Evolutionary conservation across 2,888 invertebrate species (phyloP), one percentile per base, ranked within the genome.

Genomic region (Crossocerus cetratus): DNA sequence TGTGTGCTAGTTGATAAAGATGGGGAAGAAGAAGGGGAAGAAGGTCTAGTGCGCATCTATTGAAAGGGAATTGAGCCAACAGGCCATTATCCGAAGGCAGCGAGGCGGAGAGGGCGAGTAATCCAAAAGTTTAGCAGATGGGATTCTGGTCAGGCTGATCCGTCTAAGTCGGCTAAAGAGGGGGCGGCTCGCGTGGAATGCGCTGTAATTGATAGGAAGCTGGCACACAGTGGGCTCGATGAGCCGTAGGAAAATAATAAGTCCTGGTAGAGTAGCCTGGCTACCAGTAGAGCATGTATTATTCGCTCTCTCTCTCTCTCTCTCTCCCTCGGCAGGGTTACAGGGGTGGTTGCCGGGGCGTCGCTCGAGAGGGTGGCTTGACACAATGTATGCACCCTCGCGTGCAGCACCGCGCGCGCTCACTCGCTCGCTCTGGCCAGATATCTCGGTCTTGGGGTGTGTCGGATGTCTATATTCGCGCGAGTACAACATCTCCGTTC

Each of bases 171-270:
- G 78, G 69, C 44, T 32, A 49, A 49, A 49, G 49, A 16, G 65
- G 75, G 78, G 72, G 72, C 74, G 76, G 59, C 69, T 81, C 77
- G 81, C 79, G 71, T 78, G 87, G 86, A 88, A 88, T 86, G 84
- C 87, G 85, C 82, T 86, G 90, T 90, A 90, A 90, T 90, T 90
- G 90, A 90, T 90, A 90, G 89, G 84, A 82, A 77, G 85, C 8
- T 5, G 2, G 32, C 86, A 87, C 86, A 87, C 86, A 88, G 79
- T 84, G 84, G 85, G 87, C 83, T 88, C 89, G 87, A 90, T 89
- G 89, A 89, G 88, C 88, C 89, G 88, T 89, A 89, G 85, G 86
- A 89, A 90, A 90, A 90, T 90, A 90, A 90, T 90, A 90, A 90
- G 90, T 88, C 87, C 61, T 82, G 74, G 83, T 83, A 84, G 45